These are phyloP conservation scores for Alca torda DNA, from an alignment of 2,797 vertebrate species.

Conservation along the genomic window DNA sequence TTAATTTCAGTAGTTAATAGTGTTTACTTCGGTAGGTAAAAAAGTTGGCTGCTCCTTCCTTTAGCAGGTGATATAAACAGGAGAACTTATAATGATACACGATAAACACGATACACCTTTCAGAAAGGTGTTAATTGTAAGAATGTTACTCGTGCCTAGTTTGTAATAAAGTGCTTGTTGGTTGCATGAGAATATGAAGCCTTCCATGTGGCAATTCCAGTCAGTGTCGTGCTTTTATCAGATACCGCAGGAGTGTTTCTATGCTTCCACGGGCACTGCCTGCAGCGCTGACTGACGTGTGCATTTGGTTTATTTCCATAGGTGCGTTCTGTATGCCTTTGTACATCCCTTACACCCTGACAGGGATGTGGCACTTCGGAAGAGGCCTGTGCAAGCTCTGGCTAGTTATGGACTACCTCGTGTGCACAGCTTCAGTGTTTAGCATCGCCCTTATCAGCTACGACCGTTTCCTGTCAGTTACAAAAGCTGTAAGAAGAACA, in stretches of 20 bases:
- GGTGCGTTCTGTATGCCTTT: constrained; percentile 87
- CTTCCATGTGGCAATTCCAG: not conserved
- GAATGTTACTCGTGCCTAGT: not conserved
- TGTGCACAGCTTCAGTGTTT: constrained; percentile 89
- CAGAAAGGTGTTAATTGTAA: not conserved
- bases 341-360: constrained; percentile 85
- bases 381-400: constrained; percentile 83
- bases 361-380: constrained; percentile 81
- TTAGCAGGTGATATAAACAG: not conserved
- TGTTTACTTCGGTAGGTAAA: not conserved
- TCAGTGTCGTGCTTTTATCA: not conserved
- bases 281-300: not conserved
- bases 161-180: not conserved
- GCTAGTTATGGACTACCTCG: constrained; percentile 86
- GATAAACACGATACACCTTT: not conserved
- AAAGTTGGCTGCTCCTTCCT: not conserved
- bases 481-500: constrained; percentile 86
- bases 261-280: not conserved
- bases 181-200: not conserved
- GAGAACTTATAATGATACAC: not conserved
- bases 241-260: not conserved
- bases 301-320: not conserved
- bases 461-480: constrained; percentile 89
- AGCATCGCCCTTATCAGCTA: constrained; percentile 92
- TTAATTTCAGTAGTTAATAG: not conserved